Percentiles rank a stretch among this genome's conserved stretches.
Evolutionary conservation across 2,888 invertebrate genomes (phyloP).

Genomic region (Rhagonycha fulva): DNA sequence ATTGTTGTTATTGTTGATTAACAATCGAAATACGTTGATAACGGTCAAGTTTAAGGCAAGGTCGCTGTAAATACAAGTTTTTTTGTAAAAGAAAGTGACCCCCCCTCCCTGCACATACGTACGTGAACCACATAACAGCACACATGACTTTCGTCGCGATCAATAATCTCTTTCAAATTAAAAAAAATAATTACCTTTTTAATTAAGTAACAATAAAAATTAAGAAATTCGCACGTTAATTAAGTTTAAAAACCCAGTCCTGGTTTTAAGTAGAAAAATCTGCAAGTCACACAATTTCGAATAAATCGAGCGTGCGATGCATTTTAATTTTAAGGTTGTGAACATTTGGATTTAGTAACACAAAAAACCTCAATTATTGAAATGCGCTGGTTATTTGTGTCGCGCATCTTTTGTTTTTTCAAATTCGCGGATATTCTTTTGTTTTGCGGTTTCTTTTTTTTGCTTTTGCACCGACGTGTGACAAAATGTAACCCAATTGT

Average conservation of each 20-base stretch:
- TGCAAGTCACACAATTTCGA: slow-evolving; percentile 1
- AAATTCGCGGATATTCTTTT: neutral
- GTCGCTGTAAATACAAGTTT: slow-evolving; percentile 1
- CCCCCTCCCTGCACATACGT: neutral
- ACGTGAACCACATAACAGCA: neutral
- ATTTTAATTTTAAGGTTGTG: slow-evolving; percentile 1
- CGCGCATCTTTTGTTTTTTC: neutral
- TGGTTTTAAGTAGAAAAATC: neutral
- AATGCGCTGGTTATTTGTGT: neutral
- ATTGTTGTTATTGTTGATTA: neutral
- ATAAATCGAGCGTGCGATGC: neutral
- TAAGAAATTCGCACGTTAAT: neutral
- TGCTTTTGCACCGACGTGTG: neutral
- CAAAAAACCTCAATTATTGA: neutral
- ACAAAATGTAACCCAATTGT: neutral
- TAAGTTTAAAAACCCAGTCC: neutral
- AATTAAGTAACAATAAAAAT: neutral
- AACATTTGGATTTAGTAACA: neutral
- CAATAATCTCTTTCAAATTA: neutral
- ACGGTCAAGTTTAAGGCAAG: slow-evolving; percentile 1
- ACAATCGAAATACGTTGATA: neutral
- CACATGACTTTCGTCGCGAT: neutral
- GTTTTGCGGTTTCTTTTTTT: neutral
- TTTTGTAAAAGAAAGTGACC: neutral
- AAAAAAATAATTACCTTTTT: neutral